A percentile compares a stretch with the other conserved stretches of the same genome.
phyloP scores from a whole-genome alignment of 2,888 invertebrate species.

The Zootermopsis nevadensis region DNA sequence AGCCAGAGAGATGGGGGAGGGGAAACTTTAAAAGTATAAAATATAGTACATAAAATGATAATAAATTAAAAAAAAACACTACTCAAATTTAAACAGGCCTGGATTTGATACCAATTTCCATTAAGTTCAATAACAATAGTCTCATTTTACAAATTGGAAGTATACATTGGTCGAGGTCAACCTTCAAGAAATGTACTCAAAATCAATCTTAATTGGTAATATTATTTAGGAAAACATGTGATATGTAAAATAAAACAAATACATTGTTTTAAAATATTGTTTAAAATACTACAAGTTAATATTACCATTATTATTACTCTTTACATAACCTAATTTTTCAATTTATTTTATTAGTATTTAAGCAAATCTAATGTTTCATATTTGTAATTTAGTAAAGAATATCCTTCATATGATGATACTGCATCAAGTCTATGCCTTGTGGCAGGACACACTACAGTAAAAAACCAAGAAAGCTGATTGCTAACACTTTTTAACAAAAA shows the following conservation, averaged over 20 bases:
- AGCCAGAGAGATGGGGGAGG: neutral
- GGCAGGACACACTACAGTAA: neutral
- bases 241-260: slow-evolving; percentile 35
- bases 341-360: slow-evolving; percentile 9
- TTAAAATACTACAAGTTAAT: neutral
- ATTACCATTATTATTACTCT: neutral
- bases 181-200: neutral
- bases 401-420: neutral
- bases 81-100: neutral
- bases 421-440: neutral
- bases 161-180: neutral
- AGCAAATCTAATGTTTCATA: neutral
- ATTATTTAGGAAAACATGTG: slow-evolving; percentile 8
- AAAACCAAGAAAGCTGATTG: neutral
- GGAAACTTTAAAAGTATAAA: neutral
- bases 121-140: neutral
- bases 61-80: neutral
- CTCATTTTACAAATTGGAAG: neutral
- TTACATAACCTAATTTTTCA: slow-evolving; percentile 15
- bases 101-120: neutral
- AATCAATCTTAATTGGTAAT: neutral
- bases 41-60: neutral
- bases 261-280: neutral
- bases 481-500: neutral
- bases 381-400: slow-evolving; percentile 9